Evolutionary conservation across 2,113 vertebrate species (phyloP).

Genomic region (Hippolais icterina): DNA sequence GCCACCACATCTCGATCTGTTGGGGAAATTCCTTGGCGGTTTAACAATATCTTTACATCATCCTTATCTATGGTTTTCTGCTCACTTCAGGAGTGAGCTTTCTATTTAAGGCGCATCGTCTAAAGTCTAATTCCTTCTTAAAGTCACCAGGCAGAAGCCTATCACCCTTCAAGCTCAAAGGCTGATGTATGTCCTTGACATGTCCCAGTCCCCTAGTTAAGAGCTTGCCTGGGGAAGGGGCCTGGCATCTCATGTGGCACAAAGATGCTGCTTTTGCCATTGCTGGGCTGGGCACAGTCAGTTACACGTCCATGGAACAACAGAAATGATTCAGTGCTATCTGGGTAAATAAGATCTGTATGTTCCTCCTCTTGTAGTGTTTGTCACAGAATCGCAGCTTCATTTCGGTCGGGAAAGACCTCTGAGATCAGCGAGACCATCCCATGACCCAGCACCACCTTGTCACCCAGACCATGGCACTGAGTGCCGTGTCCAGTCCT

Average conservation of each 20-base stretch:
- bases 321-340: accelerated
- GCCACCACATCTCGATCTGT: neutral
- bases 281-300: neutral
- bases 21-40: constrained; percentile 39
- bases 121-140: neutral
- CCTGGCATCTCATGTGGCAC: accelerated
- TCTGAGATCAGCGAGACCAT: neutral
- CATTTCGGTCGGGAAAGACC: accelerated
- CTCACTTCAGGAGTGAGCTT: constrained; percentile 4
- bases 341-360: neutral
- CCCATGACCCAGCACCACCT: too few relatives aligned
- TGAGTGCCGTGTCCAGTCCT: neutral
- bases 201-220: neutral
- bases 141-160: neutral
- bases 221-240: neutral
- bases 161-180: neutral
- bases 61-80: constrained; percentile 20
- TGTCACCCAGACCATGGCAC: neutral
- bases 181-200: accelerated
- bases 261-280: neutral
- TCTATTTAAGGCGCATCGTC: neutral
- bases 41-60: neutral
- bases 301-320: accelerated
- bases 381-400: neutral
- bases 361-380: neutral